Base-by-base conservation (phyloP, 2,113 vertebrate genomes). In the Hemichromis elongatus region DNA sequence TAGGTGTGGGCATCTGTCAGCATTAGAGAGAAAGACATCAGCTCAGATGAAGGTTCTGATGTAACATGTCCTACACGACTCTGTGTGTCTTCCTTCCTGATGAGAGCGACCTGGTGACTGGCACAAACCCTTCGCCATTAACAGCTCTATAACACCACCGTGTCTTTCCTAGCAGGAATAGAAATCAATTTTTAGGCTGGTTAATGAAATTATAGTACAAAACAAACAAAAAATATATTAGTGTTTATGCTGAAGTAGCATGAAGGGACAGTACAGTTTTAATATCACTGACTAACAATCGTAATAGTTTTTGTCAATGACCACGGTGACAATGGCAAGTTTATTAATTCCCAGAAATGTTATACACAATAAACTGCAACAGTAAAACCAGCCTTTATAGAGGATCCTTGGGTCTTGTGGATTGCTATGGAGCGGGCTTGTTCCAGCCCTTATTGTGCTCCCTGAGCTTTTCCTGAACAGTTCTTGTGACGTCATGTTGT, bases 41-140 rank as follows among this genome's bases (percentile, higher is more conserved):
- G 55, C 73, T 80, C 35, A 86, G 84, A 89, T 89, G 85, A 90
- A 80, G 52, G 50, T 26, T 80, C 78, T 86, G 40, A 30, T 50
- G 84, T 77, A n/a, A 91, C 80, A 63, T 55, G 79, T 87, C 86
- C 13, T 63, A 5, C 53, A 78, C 16, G 78, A 89, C 63, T 82
- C 40, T 47, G 26, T 12, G 9, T 63, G 47, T 21, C 52, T 33
- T 47, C 73, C 53, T 80, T 87, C 45, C 56, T 80, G 53, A 40
- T 61, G 57, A 55, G 42, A 63, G 21, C 33, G 14, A 45, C 28
- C 53, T 35, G 30, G 8, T n/a, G 10, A 45, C 59, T 59, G 28
- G 10, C 9, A 42, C 40, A 52, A 24, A 61, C 35, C 18, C 13
- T 40, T 8, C 5, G 2, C 30, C 37, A 11, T 55, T n/a, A 11